phyloP scores from a whole-genome alignment of 1,140 invertebrate species.

The Melitaea cinxia region DNA sequence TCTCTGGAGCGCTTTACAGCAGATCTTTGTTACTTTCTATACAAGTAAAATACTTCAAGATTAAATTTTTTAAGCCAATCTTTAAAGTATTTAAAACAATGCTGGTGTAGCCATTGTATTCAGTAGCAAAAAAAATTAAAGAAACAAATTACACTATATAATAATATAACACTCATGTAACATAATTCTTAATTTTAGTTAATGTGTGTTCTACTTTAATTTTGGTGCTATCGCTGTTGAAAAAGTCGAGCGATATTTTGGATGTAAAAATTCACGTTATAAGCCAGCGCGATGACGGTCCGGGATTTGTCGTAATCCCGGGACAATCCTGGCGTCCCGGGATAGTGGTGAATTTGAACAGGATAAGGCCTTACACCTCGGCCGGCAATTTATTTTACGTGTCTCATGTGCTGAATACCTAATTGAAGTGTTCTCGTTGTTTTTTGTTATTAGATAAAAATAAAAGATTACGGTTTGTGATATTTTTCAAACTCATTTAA shows the following conservation, averaged over 20 bases:
- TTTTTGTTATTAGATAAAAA: neutral
- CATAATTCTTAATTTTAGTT: conserved; percentile 4
- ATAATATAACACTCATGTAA: conserved; percentile 12
- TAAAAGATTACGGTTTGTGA: neutral
- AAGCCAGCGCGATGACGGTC: conserved; percentile 52
- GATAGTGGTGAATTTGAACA: conserved; percentile 49
- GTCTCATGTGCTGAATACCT: conserved; percentile 42
- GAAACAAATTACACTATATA: too few relatives aligned
- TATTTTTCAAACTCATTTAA: too few relatives aligned
- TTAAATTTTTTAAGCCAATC: too few relatives aligned
- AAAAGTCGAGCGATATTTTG: conserved; percentile 42
- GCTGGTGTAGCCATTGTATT: too few relatives aligned
- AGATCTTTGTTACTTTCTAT: too few relatives aligned
- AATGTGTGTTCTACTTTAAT: conserved; percentile 23
- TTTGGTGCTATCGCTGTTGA: conserved; percentile 6
- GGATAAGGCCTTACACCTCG: conserved; percentile 43
- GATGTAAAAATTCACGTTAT: conserved; percentile 44
- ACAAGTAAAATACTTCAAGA: too few relatives aligned
- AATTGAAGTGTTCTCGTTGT: conserved; percentile 29
- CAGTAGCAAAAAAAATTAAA: too few relatives aligned
- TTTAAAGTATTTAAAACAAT: too few relatives aligned
- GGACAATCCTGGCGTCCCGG: conserved; percentile 41
- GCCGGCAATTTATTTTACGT: conserved; percentile 47
- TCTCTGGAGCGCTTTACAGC: too few relatives aligned
- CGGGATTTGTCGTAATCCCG: conserved; percentile 47